Evolutionary conservation across 2,888 invertebrate genomes (phyloP).

Genomic region (Eulithis testata): DNA sequence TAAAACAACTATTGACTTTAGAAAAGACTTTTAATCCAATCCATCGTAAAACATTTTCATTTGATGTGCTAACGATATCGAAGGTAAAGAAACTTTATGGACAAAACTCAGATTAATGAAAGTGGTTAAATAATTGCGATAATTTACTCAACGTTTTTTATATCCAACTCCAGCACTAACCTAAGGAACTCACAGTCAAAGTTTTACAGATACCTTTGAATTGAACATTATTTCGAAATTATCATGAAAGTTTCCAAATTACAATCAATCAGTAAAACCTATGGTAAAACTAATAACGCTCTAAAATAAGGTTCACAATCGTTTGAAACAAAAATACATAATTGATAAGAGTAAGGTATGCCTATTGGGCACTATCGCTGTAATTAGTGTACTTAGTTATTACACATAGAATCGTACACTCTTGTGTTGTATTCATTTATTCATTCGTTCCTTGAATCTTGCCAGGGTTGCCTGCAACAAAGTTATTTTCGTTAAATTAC

Average conservation of each 20-base stretch:
- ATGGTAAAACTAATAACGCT: neutral
- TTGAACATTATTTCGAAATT: neutral
- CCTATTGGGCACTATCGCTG: slow-evolving; percentile 66
- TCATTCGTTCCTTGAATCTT: neutral
- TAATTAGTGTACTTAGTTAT: slow-evolving; percentile 54
- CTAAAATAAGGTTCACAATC: slow-evolving; percentile 21
- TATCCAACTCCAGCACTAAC: neutral
- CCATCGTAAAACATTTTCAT: too few species aligned
- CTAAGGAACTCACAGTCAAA: neutral
- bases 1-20: too few species aligned
- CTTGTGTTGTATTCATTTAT: slow-evolving; percentile 10
- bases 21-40: too few species aligned
- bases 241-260: slow-evolving; percentile 5
- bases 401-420: slow-evolving; percentile 1
- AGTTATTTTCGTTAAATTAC: slow-evolving; percentile 71
- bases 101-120: too few species aligned
- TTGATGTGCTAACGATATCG: too few species aligned
- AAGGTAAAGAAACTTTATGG: too few species aligned
- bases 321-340: slow-evolving; percentile 46
- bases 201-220: neutral
- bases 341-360: slow-evolving; percentile 60
- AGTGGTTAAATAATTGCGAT: too few species aligned
- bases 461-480: slow-evolving; percentile 37
- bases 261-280: slow-evolving; percentile 4
- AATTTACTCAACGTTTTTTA: too few species aligned